Evolutionary conservation across 2,888 invertebrate species (phyloP).

Genomic region (Girardia tigrina): DNA sequence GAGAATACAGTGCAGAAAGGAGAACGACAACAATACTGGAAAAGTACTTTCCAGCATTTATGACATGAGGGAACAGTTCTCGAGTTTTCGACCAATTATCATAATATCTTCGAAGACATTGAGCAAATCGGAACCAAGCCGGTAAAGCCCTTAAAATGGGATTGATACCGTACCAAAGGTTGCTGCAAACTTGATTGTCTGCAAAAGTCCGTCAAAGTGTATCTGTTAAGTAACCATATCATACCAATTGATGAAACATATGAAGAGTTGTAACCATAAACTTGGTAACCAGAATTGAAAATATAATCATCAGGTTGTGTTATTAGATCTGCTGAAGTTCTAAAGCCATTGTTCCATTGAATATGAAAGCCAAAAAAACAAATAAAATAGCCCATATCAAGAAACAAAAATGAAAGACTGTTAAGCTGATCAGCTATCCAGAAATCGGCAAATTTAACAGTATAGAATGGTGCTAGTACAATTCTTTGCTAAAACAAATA

Average conservation of each 20-base stretch:
- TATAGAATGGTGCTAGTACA: slow-evolving; percentile 74
- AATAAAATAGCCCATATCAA: slow-evolving; percentile 81
- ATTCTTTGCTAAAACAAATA: slow-evolving; percentile 51
- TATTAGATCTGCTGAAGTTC: neutral
- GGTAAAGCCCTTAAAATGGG: slow-evolving; percentile 78
- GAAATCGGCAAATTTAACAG: slow-evolving; percentile 89
- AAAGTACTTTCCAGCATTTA: slow-evolving; percentile 93
- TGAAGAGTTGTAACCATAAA: neutral
- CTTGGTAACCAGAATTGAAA: neutral
- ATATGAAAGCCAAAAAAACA: slow-evolving; percentile 63
- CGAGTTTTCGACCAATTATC: slow-evolving; percentile 76
- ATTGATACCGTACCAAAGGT: slow-evolving; percentile 62
- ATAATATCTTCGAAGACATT: slow-evolving; percentile 81
- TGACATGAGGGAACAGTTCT: slow-evolving; percentile 64
- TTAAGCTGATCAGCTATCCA: slow-evolving; percentile 96
- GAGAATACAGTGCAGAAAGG: slow-evolving; percentile 42
- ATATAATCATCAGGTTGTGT: neutral
- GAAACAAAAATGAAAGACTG: slow-evolving; percentile 71
- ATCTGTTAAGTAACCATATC: neutral
- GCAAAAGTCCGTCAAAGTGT: neutral
- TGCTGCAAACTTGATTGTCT: slow-evolving; percentile 40
- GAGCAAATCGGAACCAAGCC: slow-evolving; percentile 92
- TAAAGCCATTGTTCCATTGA: slow-evolving; percentile 43
- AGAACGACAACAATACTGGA: slow-evolving; percentile 73
- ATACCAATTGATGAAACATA: neutral